Base-by-base conservation (phyloP, 2,113 vertebrate genomes). In the Oryzias celebensis region DNA sequence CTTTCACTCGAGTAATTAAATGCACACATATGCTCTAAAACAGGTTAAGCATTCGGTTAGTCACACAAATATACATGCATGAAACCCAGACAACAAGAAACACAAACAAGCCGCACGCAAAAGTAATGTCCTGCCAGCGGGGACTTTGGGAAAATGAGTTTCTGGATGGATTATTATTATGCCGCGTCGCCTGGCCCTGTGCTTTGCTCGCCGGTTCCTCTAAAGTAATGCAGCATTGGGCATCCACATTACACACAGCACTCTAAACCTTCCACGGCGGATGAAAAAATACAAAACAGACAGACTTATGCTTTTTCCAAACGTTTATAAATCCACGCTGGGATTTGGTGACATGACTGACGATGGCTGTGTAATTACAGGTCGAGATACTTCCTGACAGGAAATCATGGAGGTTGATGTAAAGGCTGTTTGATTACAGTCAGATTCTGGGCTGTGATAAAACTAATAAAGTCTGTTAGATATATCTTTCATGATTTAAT, bases 61-160 rank as follows among this genome's bases (percentile, higher is more conserved):
- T 46, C 24, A 1, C 23, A 28, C 24, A 57, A 3, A 1, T n/a
- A 66, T 56, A 28, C 51, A 22, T 36, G 51, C 60, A 20, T 24
- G 43, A 58, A 1, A 55, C 42, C 48, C 43, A 2, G 50, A 69
- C 61, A 41, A 47, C 70, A 56, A 13, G 14, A 3, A 26, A 51
- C 77, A 75, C 74, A 82, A 82, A 85, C 77, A 81, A 82, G 77
- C 61, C 70, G 68, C 77, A 84, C 52, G 77, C 61, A 75, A 14
- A 84, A 83, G 58, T 73, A 71, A 87, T 84, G 77, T 68, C 22
- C 55, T 58, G 85, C 85, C 81, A 65, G 79, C 57, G 77, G 83
- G 81, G 54, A 75, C 63, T 77, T 68, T 78, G 80, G 74, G 78
- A 75, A 77, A 84, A 82, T 78, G 62, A 85, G 82, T 82, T 88